Base-by-base conservation (phyloP, 2,113 vertebrate genomes). In the Onychostoma macrolepis region DNA sequence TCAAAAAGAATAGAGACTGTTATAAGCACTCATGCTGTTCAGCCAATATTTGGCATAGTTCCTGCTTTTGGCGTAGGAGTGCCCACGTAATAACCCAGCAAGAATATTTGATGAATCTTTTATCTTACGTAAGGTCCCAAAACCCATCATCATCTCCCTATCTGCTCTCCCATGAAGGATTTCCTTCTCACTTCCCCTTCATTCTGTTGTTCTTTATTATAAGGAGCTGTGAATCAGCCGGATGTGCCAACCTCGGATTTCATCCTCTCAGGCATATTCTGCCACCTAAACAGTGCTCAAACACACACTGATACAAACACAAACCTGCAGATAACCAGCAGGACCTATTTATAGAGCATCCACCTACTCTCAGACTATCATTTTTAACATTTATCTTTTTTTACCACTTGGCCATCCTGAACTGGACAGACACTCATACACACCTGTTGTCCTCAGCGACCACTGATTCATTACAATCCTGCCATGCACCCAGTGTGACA, bases 381-480 rank as follows among this genome's bases (percentile, higher is more conserved):
- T 69, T 69, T 83, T 69, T 26, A 13, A 30, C 26, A 45, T 81
- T 58, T 11, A 11, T 45, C 58, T 38, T 50, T 78, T 53, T 50
- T 50, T 50, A 50, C 48, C 48, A 15, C 48, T 50, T 50, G 48
- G 13, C 48, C 48, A 50, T 50, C 48, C 48, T 50, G 48, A 50
- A 50, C 48, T 28, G 63, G 72, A 38, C 56, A 86, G 21, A 50
- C 85, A 86, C 85, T 83, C 56, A 77, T 78, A 75, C 85, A 87
- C 82, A 89, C 83, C 83, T 85, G 87, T 80, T 87, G 81, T 74
- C 82, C 15, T 28, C 28, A 26, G 45, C 38, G 48, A 85, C 88
- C 43, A 77, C 36, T 41, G 76, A 84, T 71, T 87, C 85, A 89
- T 87, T 72, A 78, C 45, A 69, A 43, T 45, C 43, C 30, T 65